These are phyloP conservation scores for Alauda arvensis DNA, from an alignment of 2,797 vertebrate genomes.

Conservation along the genomic window DNA sequence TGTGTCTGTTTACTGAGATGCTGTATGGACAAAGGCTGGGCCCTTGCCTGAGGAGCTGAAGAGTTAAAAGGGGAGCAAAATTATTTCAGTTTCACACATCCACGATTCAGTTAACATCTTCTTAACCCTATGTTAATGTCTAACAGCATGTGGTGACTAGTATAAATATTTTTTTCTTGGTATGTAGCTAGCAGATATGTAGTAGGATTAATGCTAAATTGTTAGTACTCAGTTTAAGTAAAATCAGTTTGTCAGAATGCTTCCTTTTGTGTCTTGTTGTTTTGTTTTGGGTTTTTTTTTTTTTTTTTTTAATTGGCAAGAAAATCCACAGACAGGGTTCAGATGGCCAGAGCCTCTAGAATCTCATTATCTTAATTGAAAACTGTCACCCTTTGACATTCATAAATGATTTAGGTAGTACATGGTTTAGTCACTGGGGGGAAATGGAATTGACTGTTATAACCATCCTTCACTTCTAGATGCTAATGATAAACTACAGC, in stretches of 20 bases:
- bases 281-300: not conserved
- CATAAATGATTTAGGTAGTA: conserved; percentile 13
- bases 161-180: conserved; percentile 1
- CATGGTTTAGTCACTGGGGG: not conserved
- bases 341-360: conserved; percentile 12
- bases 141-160: not conserved
- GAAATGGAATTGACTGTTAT: not conserved
- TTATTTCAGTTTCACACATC: not conserved
- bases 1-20: not conserved
- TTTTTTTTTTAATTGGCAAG: not conserved
- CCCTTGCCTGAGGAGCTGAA: not conserved
- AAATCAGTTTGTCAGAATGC: not conserved
- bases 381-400: conserved; percentile 28
- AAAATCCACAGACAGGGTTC: not conserved
- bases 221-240: not conserved
- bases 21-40: not conserved
- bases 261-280: not conserved
- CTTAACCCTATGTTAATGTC: not conserved
- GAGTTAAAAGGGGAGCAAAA: not conserved
- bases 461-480: conserved; percentile 13
- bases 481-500: not conserved
- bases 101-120: not conserved
- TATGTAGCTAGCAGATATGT: not conserved
- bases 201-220: not conserved
- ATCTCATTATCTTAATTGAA: conserved; percentile 51